Evolutionary conservation across 2,888 invertebrate species (phyloP), one percentile per base, ranked within the genome.

Genomic region (Amblyteles armatorius): DNA sequence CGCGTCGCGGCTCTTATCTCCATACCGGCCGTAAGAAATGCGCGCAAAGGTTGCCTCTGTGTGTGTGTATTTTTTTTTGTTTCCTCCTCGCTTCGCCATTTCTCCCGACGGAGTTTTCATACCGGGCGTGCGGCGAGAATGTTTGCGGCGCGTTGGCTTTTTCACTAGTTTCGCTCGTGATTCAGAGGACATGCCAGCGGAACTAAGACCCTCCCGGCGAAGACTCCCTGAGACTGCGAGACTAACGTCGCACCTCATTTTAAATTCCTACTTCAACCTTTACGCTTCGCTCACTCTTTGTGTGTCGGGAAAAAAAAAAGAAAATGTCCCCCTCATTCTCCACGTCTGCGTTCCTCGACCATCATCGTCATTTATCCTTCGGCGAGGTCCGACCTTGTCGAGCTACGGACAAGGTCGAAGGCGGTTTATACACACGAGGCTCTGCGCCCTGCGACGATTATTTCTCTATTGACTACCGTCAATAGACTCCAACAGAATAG

Each of bases 211-310:
- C 16, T 71, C 72, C 36, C 22, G 40, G 22, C 19, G 22, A 36
- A 72, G 57, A 5, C 11, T 29, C 33, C n/a, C 33, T 11, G 68
- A 68, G 68, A 22, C 44, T 9, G 19, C 5, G 19, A 9, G 36
- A n/a, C 44, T 22, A 68, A n/a, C n/a, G n/a, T 44, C 26, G 44
- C 71, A 52, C 52, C 71, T 71, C 33, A 71, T 71, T 71, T 50
- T 71, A 33, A 71, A 71, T 52, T 71, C 71, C 71, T 52, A 26
- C 29, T 71, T 52, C 52, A 52, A 36, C 52, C 36, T 44, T 26
- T 44, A 26, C 26, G 73, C 73, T 57, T 73, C 26, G 60, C 73
- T 73, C 22, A 33, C 36, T 57, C 60, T 73, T 60, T 44, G 33
- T 33, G 33, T 72, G 52, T 72, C 52, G 36, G 3, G 44, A 13